Percentiles rank a stretch among this genome's conserved stretches.
Conservation (phyloP, 2,113 vertebrate genomes). For the Thalassarche chlororhynchos region DNA sequence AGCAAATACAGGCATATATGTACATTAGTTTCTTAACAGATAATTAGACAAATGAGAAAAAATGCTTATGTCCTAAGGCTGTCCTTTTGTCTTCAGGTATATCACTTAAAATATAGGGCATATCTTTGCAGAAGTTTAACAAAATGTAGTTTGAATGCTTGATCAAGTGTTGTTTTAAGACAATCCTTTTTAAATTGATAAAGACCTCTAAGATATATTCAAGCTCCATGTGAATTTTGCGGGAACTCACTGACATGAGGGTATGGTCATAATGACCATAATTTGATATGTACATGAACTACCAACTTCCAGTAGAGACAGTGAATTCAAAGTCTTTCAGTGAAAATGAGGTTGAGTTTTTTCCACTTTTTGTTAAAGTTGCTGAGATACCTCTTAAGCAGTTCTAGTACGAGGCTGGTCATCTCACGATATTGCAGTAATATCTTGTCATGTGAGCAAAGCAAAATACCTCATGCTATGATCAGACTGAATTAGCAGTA, state of each 20-base stretch:
- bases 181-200: not conserved
- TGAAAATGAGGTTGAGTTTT: not conserved
- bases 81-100: not conserved
- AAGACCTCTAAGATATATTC: not conserved
- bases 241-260: not conserved
- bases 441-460: not conserved
- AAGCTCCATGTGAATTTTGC: not conserved
- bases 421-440: not conserved
- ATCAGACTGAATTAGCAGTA: not conserved
- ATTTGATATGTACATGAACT: not conserved
- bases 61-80: not conserved
- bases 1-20: not conserved
- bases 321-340: not conserved
- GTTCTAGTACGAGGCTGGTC: not conserved
- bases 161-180: not conserved
- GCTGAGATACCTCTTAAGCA: not conserved
- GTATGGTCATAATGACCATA: not conserved
- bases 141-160: not conserved
- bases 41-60: not conserved
- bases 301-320: not conserved
- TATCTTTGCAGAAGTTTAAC: not conserved
- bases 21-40: not conserved
- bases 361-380: not conserved
- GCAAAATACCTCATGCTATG: not conserved
- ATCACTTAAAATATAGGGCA: not conserved